phyloP scores from a whole-genome alignment of 2,113 vertebrate genomes.

The Agapornis roseicollis region DNA sequence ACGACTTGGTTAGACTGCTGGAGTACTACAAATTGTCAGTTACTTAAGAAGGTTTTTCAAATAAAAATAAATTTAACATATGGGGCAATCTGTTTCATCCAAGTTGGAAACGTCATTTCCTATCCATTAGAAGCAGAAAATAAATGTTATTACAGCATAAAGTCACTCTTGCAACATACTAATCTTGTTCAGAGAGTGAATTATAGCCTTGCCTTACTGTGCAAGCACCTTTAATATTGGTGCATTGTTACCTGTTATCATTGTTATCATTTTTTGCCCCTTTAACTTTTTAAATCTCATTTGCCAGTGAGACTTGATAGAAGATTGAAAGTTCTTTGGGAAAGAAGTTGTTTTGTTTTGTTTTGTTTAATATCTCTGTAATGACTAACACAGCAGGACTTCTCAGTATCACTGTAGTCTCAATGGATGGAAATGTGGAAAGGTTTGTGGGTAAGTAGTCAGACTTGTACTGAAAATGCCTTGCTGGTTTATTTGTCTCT shows the following conservation, averaged over 20 bases:
- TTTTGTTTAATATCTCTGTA: neutral
- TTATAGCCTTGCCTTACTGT: neutral
- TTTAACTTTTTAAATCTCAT: neutral
- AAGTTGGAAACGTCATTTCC: neutral
- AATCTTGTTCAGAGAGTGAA: neutral
- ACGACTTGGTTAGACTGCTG: neutral
- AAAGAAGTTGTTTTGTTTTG: neutral
- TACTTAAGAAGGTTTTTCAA: constrained; percentile 2
- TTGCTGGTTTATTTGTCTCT: neutral
- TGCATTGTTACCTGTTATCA: neutral
- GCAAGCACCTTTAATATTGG: neutral
- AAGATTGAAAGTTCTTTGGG: neutral
- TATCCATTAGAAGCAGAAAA: neutral
- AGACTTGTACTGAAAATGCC: neutral
- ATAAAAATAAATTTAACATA: neutral
- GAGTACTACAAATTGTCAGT: neutral
- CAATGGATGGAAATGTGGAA: neutral
- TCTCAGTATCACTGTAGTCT: neutral
- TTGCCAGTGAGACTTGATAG: neutral
- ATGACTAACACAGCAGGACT: neutral
- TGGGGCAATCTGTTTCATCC: neutral
- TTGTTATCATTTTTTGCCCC: neutral
- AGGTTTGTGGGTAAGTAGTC: neutral
- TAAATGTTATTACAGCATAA: neutral
- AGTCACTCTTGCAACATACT: neutral